A percentile compares a stretch with the other conserved stretches of the same genome.
Conservation (phyloP, 2,113 vertebrate species). For the Aepyceros melampus region DNA sequence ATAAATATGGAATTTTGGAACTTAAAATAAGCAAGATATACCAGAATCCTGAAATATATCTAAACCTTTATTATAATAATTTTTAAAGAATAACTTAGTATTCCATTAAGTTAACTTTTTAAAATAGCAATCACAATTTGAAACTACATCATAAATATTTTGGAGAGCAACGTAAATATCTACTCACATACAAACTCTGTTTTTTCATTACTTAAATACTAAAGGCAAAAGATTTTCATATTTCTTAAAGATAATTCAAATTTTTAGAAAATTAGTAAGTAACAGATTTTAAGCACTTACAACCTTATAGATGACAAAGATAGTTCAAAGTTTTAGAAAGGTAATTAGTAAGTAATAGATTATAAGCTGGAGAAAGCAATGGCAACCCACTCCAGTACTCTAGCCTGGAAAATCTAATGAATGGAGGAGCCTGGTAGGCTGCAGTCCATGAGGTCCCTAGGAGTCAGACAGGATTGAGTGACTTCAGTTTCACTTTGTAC, state of each 20-base stretch:
- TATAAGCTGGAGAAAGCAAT: neutral
- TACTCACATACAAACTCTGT: neutral
- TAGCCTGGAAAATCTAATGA: too few relatives aligned
- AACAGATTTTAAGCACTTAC: neutral
- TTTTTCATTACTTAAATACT: neutral
- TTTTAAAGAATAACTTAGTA: neutral
- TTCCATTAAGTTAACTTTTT: neutral
- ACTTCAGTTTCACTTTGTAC: too few relatives aligned
- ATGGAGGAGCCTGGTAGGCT: too few relatives aligned
- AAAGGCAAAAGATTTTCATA: neutral
- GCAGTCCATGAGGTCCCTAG: too few relatives aligned
- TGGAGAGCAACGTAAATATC: neutral
- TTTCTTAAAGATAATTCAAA: neutral
- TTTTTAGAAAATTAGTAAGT: neutral
- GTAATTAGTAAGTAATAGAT: neutral
- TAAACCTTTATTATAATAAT: neutral
- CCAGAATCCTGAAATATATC: neutral
- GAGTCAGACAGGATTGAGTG: fast-evolving
- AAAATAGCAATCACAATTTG: neutral
- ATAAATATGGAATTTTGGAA: neutral
- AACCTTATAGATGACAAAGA: neutral
- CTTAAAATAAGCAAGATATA: neutral
- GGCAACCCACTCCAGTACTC: too few relatives aligned
- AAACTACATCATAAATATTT: neutral
- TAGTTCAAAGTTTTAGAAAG: neutral